A percentile compares a stretch with the other conserved stretches of the same genome.
phyloP scores from a whole-genome alignment of 1,140 invertebrate genomes.

The Carcinoscorpius rotundicauda region DNA sequence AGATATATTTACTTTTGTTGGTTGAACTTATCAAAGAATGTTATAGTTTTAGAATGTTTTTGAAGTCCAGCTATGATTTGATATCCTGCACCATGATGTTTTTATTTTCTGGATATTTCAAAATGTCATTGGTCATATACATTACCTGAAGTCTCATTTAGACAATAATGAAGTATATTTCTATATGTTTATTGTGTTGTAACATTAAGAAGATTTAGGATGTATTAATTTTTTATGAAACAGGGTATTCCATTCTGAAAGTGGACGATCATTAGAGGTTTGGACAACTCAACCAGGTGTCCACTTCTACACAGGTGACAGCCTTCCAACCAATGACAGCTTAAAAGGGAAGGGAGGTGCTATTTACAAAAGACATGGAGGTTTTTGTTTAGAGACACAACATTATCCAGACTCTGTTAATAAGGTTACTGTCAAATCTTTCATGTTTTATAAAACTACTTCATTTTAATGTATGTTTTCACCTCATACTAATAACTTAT shows the following conservation, averaged over 20 bases:
- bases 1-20: too few relatives aligned
- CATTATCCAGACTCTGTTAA: constrained; percentile 84
- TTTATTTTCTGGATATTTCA: too few relatives aligned
- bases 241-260: constrained; percentile 46
- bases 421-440: constrained; percentile 42
- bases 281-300: constrained; percentile 75
- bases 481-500: too few relatives aligned
- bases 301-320: constrained; percentile 78
- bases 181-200: constrained; percentile 17
- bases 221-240: constrained; percentile 23
- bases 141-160: not conserved
- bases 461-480: too few relatives aligned
- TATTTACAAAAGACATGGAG: constrained; percentile 66
- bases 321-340: constrained; percentile 42
- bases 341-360: constrained; percentile 54
- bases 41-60: too few relatives aligned
- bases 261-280: constrained; percentile 59
- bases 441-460: too few relatives aligned
- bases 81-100: too few relatives aligned
- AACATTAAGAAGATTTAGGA: not conserved
- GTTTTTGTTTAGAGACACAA: constrained; percentile 82
- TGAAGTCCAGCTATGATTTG: too few relatives aligned
- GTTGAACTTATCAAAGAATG: too few relatives aligned
- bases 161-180: constrained; percentile 7
- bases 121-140: too few relatives aligned